Conservation (phyloP, 2,113 vertebrate species). For the Lagopus muta region DNA sequence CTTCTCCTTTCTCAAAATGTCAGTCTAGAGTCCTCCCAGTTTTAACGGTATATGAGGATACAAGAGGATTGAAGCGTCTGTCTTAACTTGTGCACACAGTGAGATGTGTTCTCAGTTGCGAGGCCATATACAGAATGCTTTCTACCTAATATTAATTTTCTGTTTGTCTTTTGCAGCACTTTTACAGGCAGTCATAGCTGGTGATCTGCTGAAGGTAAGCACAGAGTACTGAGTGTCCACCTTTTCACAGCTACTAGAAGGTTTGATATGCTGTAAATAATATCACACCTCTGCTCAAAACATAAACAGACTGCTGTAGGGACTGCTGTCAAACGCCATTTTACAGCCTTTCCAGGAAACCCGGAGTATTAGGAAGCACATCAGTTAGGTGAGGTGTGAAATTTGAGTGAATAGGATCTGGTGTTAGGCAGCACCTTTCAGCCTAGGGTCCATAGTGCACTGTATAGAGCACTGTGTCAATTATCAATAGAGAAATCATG, state of each 20-base stretch:
- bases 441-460: not conserved
- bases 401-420: not conserved
- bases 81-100: not conserved
- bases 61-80: not conserved
- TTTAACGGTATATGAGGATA: not conserved
- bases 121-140: not conserved
- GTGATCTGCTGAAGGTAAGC: constrained; percentile 83
- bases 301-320: constrained; percentile 4
- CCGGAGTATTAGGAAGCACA: not conserved
- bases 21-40: not conserved
- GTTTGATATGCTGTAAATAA: constrained; percentile 7
- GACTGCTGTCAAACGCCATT: constrained; percentile 11
- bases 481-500: constrained; percentile 15
- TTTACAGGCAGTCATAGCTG: constrained; percentile 81
- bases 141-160: constrained; percentile 56
- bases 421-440: constrained; percentile 13
- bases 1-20: not conserved
- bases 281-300: constrained; percentile 25
- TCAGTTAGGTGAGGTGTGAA: constrained; percentile 41
- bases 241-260: not conserved
- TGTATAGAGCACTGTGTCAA: not conserved
- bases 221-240: not conserved
- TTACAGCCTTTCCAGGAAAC: constrained; percentile 47
- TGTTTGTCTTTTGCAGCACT: constrained; percentile 79
- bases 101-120: not conserved